Percentiles rank a stretch among this genome's conserved stretches.
These are phyloP conservation scores for Parasteatoda lunata DNA, from an alignment of 2,888 invertebrate species.

Conservation along the genomic window DNA sequence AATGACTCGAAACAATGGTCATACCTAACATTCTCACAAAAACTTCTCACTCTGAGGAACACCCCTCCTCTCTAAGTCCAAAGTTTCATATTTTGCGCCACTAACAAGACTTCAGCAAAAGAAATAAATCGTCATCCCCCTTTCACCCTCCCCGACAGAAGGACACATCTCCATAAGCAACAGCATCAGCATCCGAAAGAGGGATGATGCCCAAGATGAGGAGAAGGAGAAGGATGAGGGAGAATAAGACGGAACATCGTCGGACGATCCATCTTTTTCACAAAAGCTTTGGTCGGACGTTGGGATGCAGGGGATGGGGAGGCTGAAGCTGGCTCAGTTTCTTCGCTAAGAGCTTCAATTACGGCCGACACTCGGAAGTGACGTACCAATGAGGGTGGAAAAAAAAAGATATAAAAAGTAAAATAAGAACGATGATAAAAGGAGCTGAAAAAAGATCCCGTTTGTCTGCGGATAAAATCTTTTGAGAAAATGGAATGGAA, in stretches of 20 bases:
- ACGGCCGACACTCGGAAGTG: slow-evolving; percentile 49
- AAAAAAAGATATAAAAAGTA: slow-evolving; percentile 13
- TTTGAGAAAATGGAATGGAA: background rate
- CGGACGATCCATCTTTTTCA: slow-evolving; percentile 57
- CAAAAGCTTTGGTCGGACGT: slow-evolving; percentile 15
- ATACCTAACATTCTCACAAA: no score
- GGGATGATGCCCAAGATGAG: slow-evolving; percentile 6
- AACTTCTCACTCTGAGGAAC: slow-evolving; percentile 1
- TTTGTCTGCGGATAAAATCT: slow-evolving; percentile 7
- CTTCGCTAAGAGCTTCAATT: slow-evolving; percentile 58
- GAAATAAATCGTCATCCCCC: slow-evolving; percentile 34
- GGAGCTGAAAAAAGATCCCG: slow-evolving; percentile 15
- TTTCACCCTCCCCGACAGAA: background rate
- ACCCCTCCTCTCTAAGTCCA: slow-evolving; percentile 5
- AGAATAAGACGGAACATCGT: slow-evolving; percentile 14
- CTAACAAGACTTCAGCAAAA: slow-evolving; percentile 44
- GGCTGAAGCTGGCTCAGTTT: slow-evolving; percentile 24
- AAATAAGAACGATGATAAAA: slow-evolving; percentile 21
- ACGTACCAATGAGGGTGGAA: slow-evolving; percentile 24
- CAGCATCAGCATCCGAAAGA: slow-evolving; percentile 16
- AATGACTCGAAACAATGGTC: no score
- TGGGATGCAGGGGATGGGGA: slow-evolving; percentile 6
- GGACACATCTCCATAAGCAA: slow-evolving; percentile 53
- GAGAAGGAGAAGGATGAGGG: slow-evolving; percentile 1
- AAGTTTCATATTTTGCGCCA: slow-evolving; percentile 43